Evolutionary conservation across 2,113 vertebrate genomes (phyloP).

Genomic region (Coryphaenoides rupestris): DNA sequence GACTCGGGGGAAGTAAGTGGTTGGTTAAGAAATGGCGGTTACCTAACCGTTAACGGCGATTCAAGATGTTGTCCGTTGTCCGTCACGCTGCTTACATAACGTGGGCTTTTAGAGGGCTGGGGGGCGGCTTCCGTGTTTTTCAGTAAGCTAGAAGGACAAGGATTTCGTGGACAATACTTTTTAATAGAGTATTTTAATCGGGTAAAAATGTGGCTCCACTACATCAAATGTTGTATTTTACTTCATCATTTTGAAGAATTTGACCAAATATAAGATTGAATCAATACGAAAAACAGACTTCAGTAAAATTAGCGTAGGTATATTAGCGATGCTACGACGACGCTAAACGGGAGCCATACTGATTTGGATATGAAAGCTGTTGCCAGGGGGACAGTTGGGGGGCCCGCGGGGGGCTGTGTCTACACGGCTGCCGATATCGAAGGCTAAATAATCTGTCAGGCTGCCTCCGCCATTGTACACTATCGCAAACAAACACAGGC

Average conservation of each 20-base stretch:
- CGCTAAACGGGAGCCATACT: too few relatives aligned
- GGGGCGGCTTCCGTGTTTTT: background rate
- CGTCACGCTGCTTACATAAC: background rate
- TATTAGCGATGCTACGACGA: too few relatives aligned
- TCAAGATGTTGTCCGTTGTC: background rate
- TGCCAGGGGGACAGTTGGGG: background rate
- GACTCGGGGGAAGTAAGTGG: slow-evolving; percentile 8
- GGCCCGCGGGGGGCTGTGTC: background rate
- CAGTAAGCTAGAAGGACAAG: too few relatives aligned
- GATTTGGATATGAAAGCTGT: background rate
- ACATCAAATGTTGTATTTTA: too few relatives aligned
- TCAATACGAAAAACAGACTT: too few relatives aligned
- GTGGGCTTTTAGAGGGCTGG: background rate
- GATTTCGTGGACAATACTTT: too few relatives aligned
- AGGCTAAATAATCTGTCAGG: background rate
- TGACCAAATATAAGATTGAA: too few relatives aligned
- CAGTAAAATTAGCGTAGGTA: too few relatives aligned
- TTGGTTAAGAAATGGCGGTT: background rate
- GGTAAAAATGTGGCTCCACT: too few relatives aligned
- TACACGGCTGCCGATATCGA: background rate
- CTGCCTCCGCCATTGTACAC: background rate
- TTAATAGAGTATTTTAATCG: too few relatives aligned
- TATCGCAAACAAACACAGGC: background rate
- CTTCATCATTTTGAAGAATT: too few relatives aligned
- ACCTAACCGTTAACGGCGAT: too few relatives aligned